Conservation (phyloP, 1,140 invertebrate species). For the Caenorhabditis inopinata region DNA sequence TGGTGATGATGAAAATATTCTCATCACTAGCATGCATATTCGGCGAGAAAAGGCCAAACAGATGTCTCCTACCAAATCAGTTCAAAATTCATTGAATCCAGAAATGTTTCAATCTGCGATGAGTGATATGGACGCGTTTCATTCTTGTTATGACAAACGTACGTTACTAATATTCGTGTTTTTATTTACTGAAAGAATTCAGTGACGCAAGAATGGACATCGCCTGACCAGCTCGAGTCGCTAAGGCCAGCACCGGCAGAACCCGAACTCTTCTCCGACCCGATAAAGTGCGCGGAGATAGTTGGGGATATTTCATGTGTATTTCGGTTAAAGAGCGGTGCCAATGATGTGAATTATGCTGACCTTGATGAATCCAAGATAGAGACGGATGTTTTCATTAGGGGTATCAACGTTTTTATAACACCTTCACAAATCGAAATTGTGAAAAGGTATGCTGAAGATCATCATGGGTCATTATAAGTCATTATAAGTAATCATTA, state of each 20-base stretch:
- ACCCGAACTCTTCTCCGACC: slow-evolving; percentile 35
- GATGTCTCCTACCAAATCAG: not conserved
- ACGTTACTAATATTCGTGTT: too few relatives aligned
- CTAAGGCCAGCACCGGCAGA: not conserved
- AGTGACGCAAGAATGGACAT: not conserved
- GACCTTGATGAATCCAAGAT: slow-evolving; percentile 1
- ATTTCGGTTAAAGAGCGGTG: slow-evolving; percentile 32
- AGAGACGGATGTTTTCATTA: slow-evolving; percentile 9
- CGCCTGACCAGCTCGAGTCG: not conserved
- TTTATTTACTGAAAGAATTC: not conserved
- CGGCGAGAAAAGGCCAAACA: slow-evolving; percentile 16
- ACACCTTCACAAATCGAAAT: slow-evolving; percentile 39
- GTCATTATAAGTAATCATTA: not conserved
- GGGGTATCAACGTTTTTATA: slow-evolving; percentile 28
- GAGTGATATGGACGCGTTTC: not conserved
- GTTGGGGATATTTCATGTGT: not conserved
- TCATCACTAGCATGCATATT: slow-evolving; percentile 28
- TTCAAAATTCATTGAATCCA: not conserved
- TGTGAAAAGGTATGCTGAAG: not conserved
- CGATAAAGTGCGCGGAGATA: slow-evolving; percentile 35
- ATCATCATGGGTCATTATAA: too few relatives aligned
- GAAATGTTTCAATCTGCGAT: slow-evolving; percentile 12
- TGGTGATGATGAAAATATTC: not conserved
- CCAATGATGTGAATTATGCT: not conserved
- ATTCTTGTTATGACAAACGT: not conserved